These are phyloP conservation scores for Sapayoa aenigma DNA, from an alignment of 2,113 vertebrate genomes.

Conservation along the genomic window DNA sequence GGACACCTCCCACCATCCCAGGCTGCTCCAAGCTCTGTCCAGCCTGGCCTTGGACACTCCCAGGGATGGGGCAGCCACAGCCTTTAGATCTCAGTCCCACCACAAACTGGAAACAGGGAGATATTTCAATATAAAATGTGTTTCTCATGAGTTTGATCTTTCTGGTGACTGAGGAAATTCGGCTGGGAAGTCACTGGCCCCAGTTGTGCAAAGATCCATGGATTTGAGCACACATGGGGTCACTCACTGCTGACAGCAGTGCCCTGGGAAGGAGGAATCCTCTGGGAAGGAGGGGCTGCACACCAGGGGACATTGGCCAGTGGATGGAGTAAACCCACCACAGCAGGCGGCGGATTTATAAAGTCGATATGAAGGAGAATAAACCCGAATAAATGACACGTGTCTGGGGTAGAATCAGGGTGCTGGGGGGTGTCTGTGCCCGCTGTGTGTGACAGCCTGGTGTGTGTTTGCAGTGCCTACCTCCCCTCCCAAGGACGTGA, in stretches of 20 bases:
- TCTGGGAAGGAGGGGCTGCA: not conserved
- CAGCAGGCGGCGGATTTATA: no score
- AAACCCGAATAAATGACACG: not conserved
- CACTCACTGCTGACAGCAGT: not conserved
- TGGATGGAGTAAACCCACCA: rapidly evolving
- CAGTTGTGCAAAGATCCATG: not conserved
- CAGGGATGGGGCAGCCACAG: not conserved
- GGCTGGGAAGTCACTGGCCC: not conserved
- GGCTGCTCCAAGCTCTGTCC: not conserved
- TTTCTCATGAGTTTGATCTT: not conserved
- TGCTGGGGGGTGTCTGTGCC: not conserved
- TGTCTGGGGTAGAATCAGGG: not conserved
- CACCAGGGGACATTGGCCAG: not conserved
- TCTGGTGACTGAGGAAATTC: not conserved
- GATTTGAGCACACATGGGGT: not conserved
- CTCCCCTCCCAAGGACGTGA: constrained; percentile 96
- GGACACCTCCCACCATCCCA: not conserved
- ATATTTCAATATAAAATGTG: rapidly evolving
- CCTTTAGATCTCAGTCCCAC: not conserved
- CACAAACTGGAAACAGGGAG: not conserved
- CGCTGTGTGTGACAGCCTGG: not conserved
- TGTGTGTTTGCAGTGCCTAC: constrained; percentile 81
- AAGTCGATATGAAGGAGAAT: no score
- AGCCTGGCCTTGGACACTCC: not conserved
- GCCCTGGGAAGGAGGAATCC: not conserved